Base-by-base conservation (phyloP, 2,797 vertebrate genomes). In the Ctenosaura bakeri region DNA sequence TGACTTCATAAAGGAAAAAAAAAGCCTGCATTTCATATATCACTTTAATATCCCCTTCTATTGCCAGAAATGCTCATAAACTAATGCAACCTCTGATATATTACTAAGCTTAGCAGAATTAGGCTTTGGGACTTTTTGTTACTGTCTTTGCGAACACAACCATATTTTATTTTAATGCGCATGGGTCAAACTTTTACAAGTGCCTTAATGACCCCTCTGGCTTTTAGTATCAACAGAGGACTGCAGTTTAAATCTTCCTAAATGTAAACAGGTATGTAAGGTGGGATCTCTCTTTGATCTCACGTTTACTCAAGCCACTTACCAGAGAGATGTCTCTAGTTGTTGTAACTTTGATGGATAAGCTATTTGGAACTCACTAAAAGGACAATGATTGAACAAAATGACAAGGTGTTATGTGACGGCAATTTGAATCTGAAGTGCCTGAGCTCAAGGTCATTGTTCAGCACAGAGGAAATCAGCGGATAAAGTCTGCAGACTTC, bases 111-210 rank as follows among this genome's bases (percentile, higher is more conserved):
- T 96, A 96, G 90, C 85, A 96, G 95, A 95, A 96, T 96, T 95
- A 95, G 95, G 93, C 93, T 93, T 93, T 76, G 92, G 94, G 94
- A 94, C 92, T 93, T 96, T 94, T 94, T 94, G 96, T 97, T 96
- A 94, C 93, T 94, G 90, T 95, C 74, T 96, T 95, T 93, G 93
- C 92, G 93, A 95, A 96, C 94, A 95, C 88, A 35, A 93, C 93
- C 95, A 94, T 96, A 96, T 96, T 97, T 96, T 96, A 96, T 91
- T 95, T 96, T 96, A 96, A 96, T 94, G 94, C 0, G 16, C 88
- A 79, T 0, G 59, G 95, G 95, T 96, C 94, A 95, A 95, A 96
- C 95, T 96, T 97, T 96, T 97, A 96, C 96, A 95, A 95, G 96
- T 95, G 95, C 96, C 95, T 95, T 56, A 82, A 85, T 94, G 93